Conservation (phyloP, 2,113 vertebrate species). For the Cottus gobio region DNA sequence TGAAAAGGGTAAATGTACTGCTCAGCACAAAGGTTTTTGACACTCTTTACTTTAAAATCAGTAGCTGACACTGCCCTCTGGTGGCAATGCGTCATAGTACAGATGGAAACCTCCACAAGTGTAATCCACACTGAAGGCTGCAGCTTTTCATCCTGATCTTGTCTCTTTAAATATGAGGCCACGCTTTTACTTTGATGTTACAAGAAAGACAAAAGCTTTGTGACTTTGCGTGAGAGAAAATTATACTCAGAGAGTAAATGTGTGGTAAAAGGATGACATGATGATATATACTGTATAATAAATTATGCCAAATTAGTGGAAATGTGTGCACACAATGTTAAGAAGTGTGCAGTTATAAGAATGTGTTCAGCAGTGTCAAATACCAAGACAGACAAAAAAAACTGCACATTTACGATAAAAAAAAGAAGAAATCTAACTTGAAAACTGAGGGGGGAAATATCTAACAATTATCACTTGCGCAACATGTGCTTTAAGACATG, state of each 20-base stretch:
- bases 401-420: not conserved
- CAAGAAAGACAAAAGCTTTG: not conserved
- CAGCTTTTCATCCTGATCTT: not conserved
- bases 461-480: not conserved
- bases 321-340: not conserved
- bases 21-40: not conserved
- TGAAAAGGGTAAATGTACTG: not conserved
- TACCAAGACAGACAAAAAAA: not conserved
- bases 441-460: not conserved
- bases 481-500: not conserved
- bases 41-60: not conserved
- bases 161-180: not conserved
- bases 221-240: not conserved
- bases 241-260: too few species aligned
- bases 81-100: slow-evolving; percentile 5
- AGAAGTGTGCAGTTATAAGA: not conserved
- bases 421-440: not conserved
- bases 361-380: not conserved
- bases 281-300: not conserved
- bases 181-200: not conserved
- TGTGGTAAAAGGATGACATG: not conserved
- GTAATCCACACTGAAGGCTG: not conserved
- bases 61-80: slow-evolving; percentile 28
- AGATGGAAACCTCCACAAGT: not conserved
- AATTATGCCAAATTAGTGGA: not conserved